Percentiles rank a stretch among this genome's conserved stretches.
Evolutionary conservation across 2,113 vertebrate genomes (phyloP).

Genomic region (Strix uralensis): DNA sequence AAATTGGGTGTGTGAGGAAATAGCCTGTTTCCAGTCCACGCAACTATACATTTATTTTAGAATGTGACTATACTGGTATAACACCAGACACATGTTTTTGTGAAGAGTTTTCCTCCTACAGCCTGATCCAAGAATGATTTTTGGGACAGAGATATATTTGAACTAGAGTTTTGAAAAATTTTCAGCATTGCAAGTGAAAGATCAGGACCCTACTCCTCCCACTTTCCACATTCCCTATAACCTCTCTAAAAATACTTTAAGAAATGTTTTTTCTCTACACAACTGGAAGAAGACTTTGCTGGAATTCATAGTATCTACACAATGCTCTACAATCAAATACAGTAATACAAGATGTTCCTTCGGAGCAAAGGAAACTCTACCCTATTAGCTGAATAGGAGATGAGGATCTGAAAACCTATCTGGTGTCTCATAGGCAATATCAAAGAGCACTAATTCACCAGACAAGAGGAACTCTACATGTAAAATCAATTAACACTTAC

Average conservation of each 20-base stretch:
- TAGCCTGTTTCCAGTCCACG: neutral
- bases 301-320: neutral
- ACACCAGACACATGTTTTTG: neutral
- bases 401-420: neutral
- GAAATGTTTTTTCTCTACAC: neutral
- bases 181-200: neutral
- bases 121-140: neutral
- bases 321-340: neutral
- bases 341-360: neutral
- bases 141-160: neutral
- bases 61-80: neutral
- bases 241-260: neutral
- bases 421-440: neutral
- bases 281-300: neutral
- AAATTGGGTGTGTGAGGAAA: neutral
- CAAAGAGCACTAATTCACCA: neutral
- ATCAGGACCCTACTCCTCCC: neutral
- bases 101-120: neutral
- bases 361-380: neutral
- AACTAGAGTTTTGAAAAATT: neutral
- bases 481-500: slow-evolving; percentile 65
- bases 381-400: neutral
- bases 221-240: neutral
- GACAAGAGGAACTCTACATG: neutral
- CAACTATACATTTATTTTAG: neutral